These are phyloP conservation scores for Drosophila cognata DNA, from an alignment of 2,888 invertebrate genomes.

Conservation along the genomic window DNA sequence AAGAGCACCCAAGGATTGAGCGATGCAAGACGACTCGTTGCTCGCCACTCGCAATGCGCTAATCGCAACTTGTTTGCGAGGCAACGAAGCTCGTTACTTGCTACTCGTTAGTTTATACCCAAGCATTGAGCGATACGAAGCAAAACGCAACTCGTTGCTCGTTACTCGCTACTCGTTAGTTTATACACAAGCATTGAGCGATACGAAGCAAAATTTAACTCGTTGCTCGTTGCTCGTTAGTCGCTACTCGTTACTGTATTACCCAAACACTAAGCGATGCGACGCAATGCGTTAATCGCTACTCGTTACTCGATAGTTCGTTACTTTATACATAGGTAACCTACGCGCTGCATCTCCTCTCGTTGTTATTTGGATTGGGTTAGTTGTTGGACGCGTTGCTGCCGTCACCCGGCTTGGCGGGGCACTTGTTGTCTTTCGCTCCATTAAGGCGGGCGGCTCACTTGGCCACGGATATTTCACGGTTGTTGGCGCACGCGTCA, in stretches of 20 bases:
- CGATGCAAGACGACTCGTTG: conserved; percentile 4
- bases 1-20: conserved; percentile 1
- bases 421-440: conserved; percentile 50
- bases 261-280: neutral
- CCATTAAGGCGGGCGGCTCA: conserved; percentile 17
- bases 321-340: conserved; percentile 36
- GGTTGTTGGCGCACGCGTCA: conserved; percentile 17
- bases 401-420: conserved; percentile 23
- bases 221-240: neutral
- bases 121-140: neutral
- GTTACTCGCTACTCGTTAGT: neutral
- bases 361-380: conserved; percentile 55
- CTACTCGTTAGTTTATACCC: neutral
- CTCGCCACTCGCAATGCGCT: neutral
- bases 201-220: neutral
- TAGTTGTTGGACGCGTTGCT: conserved; percentile 52
- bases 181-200: neutral
- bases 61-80: neutral
- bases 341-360: conserved; percentile 62
- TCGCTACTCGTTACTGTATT: neutral
- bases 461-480: conserved; percentile 20
- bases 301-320: conserved; percentile 21
- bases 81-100: neutral
- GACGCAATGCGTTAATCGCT: neutral
- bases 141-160: neutral